A percentile compares a stretch with the other conserved stretches of the same genome.
Conservation (phyloP, 2,888 invertebrate species). For the Papilio demoleus region DNA sequence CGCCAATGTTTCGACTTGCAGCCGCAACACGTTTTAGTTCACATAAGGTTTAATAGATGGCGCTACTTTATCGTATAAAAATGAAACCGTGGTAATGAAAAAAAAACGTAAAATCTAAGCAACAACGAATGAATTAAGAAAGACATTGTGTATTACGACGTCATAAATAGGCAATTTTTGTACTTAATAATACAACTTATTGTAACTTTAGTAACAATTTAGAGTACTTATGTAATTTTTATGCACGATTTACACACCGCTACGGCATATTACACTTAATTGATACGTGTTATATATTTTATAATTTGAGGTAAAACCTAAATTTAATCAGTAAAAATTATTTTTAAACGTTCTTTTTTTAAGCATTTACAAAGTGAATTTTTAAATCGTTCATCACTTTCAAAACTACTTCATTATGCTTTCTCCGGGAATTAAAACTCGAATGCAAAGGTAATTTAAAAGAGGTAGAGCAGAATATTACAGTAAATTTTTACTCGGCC, state of each 20-base stretch:
- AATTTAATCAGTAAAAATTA: no score
- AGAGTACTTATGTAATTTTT: no score
- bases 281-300: no score
- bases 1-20: constrained; percentile 3
- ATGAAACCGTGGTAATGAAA: background rate
- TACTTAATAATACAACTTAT: no score
- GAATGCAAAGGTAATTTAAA: constrained; percentile 10
- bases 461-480: background rate
- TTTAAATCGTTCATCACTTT: constrained; percentile 50
- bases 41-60: constrained; percentile 14
- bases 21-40: background rate
- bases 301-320: no score
- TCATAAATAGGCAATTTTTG: no score
- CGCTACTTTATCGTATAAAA: background rate
- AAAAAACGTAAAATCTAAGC: background rate
- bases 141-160: no score
- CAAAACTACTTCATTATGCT: constrained; percentile 52
- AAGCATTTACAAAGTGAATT: constrained; percentile 21
- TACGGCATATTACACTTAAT: no score
- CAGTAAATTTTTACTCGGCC: constrained; percentile 8
- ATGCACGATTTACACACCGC: no score
- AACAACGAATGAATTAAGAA: no score
- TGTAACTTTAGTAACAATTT: no score
- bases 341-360: no score
- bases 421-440: constrained; percentile 21